A percentile compares a stretch with the other conserved stretches of the same genome.
Conservation (phyloP, 2,797 vertebrate species). For the Sebastes flavidus region DNA sequence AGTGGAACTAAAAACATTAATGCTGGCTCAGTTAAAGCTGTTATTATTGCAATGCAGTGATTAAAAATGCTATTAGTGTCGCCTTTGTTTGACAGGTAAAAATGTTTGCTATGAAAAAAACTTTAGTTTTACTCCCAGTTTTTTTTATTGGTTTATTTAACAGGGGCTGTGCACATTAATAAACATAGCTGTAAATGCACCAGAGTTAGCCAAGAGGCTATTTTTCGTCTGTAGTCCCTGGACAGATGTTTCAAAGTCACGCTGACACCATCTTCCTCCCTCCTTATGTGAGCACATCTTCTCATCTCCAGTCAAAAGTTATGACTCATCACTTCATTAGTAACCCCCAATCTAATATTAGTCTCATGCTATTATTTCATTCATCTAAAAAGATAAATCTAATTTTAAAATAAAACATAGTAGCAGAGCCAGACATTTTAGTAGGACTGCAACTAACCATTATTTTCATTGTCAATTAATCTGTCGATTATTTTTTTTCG, state of each 20-base stretch:
- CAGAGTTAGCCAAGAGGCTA: no score
- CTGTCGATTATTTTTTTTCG: no score
- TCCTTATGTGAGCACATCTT: not conserved
- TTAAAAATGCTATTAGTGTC: not conserved
- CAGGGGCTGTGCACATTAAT: no score
- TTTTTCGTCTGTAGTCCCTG: no score
- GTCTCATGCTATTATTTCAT: not conserved
- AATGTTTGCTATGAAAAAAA: not conserved
- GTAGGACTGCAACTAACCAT: not conserved
- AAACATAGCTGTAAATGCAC: no score
- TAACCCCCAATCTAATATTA: not conserved
- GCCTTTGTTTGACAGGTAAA: not conserved
- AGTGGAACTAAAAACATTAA: not conserved
- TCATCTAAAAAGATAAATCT: not conserved
- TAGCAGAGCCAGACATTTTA: not conserved
- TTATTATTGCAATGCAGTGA: not conserved
- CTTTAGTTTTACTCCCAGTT: not conserved
- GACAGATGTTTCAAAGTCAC: no score
- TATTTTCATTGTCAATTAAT: no score
- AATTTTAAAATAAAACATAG: no score
- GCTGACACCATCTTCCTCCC: no score
- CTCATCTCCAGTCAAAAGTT: not conserved
- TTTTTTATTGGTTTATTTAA: not conserved
- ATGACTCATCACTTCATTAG: not conserved
- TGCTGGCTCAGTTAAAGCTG: not conserved